Evolutionary conservation across 2,888 invertebrate genomes (phyloP).

Genomic region (Resseliella maxima): DNA sequence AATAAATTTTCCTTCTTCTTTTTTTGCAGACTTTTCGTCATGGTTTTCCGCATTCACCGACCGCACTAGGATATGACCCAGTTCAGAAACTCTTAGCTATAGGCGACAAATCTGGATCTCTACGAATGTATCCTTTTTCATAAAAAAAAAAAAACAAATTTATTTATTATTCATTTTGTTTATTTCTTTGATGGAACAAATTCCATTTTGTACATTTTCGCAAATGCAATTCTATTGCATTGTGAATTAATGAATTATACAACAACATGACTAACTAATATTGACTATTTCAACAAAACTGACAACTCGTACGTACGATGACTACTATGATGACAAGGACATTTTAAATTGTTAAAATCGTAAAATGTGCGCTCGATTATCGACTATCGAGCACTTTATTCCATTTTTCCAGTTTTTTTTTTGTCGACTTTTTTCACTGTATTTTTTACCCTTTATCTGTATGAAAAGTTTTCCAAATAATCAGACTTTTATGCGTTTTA

Average conservation of each 20-base stretch:
- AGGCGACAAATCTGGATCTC: slow-evolving; percentile 94
- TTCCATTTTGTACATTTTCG: not conserved
- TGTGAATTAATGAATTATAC: slow-evolving; percentile 3
- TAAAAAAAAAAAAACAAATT: not conserved
- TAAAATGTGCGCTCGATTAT: not conserved
- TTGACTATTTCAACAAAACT: not conserved
- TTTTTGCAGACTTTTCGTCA: slow-evolving; percentile 92
- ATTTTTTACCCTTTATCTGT: not conserved
- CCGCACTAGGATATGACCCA: slow-evolving; percentile 97
- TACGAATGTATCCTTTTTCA: slow-evolving; percentile 92
- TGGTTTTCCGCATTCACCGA: slow-evolving; percentile 98
- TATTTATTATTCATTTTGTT: slow-evolving; percentile 1
- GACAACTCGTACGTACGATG: slow-evolving; percentile 22
- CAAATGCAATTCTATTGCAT: not conserved
- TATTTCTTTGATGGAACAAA: not conserved
- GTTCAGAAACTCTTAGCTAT: slow-evolving; percentile 96
- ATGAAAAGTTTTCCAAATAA: not conserved
- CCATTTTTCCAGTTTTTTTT: not conserved
- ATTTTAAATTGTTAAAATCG: not conserved
- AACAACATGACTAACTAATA: not conserved
- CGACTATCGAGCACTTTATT: not conserved
- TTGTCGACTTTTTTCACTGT: not conserved
- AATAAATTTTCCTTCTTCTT: slow-evolving; percentile 61
- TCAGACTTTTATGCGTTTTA: slow-evolving; percentile 39
- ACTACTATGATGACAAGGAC: not conserved